Evolutionary conservation across 1,140 invertebrate genomes (phyloP), one percentile per base, ranked within the genome.

Genomic region (Lepidotrigona ventralis): DNA sequence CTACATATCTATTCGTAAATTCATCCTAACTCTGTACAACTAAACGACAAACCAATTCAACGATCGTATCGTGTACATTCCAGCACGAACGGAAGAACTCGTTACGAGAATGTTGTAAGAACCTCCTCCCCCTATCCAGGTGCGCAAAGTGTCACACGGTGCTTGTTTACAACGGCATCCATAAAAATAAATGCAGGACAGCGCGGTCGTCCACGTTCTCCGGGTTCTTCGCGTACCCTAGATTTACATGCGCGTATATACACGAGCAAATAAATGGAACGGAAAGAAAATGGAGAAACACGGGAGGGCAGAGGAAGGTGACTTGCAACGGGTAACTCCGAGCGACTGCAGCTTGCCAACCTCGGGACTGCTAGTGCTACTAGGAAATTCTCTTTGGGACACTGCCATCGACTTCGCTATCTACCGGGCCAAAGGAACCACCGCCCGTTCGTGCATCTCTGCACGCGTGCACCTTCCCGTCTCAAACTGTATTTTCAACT

Each of bases 301-400:
- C 53, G 39, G 5, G 21, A 14, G 51, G 46, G 64, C 14, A 51
- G 66, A 15, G 51, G 64, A 60, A 69, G 75, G 89, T 91, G 90
- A 93, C 88, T 93, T 90, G 90, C 90, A 92, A 93, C 39, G 82
- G 89, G 86, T 90, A 89, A 90, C 91, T 93, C 87, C 87, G 90
- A 92, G 91, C 90, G 91, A 91, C 92, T 93, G 79, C 51, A 75
- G 86, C 81, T 93, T 91, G 91, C 90, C 88, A 91, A 92, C 90
- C 84, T 85, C 82, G 81, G 80, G 88, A 86, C 88, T 87, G 39
- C 39, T 46, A 86, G 88, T 89, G 76, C 86, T 92, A 90, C 92
- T 93, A 91, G 90, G 85, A 90, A 93, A 94, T 93, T 94, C 93
- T 93, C 93, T 94, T 93, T 94, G 91, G 90, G 90, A 88, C 82